Evolutionary conservation across 2,113 vertebrate species (phyloP).

Genomic region (Notarius lentiginosus): DNA sequence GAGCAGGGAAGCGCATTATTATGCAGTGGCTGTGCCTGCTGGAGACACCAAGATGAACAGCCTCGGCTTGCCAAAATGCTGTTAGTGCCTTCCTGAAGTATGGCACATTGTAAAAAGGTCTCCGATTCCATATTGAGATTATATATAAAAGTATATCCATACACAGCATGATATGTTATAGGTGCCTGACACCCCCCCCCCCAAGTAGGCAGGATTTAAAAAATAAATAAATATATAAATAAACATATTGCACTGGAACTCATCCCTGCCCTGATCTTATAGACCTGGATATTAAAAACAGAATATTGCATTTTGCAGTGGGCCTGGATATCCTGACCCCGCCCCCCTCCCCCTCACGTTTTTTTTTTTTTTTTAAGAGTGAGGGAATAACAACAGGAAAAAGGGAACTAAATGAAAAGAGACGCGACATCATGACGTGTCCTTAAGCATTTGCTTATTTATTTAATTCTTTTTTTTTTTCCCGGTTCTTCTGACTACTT

Average conservation of each 20-base stretch:
- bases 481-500: neutral
- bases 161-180: constrained; percentile 81
- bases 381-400: constrained; percentile 60
- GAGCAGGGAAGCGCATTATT: constrained; percentile 99
- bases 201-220: constrained; percentile 67
- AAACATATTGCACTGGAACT: constrained; percentile 80
- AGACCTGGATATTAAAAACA: constrained; percentile 83
- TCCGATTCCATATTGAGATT: constrained; percentile 95
- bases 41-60: constrained; percentile 99
- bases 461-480: neutral
- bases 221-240: constrained; percentile 78
- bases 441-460: neutral
- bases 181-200: constrained; percentile 58
- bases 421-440: neutral
- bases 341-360: constrained; percentile 42
- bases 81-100: constrained; percentile 97
- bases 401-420: constrained; percentile 68
- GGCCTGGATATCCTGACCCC: constrained; percentile 63
- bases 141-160: constrained; percentile 83
- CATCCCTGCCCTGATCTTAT: constrained; percentile 82
- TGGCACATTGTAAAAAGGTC: constrained; percentile 96
- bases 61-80: constrained; percentile 97
- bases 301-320: constrained; percentile 76
- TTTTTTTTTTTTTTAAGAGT: constrained; percentile 60
- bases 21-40: constrained; percentile 96